These are phyloP conservation scores for Psammodynastes pulverulentus DNA, from an alignment of 2,113 vertebrate genomes.

Conservation along the genomic window DNA sequence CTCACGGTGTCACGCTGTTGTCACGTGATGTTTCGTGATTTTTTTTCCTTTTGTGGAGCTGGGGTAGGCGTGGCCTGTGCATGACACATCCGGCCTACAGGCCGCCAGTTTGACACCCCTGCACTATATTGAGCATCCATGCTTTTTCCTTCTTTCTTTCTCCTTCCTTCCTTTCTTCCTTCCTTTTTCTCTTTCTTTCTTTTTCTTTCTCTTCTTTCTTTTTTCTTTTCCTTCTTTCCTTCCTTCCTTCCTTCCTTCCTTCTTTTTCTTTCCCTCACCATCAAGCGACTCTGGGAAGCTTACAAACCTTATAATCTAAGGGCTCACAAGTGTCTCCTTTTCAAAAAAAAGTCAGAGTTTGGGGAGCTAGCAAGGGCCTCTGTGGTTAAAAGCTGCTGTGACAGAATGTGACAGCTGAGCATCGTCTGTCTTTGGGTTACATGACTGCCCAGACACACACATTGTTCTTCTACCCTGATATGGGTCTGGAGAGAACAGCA, in stretches of 20 bases:
- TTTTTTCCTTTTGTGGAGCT: too few relatives aligned
- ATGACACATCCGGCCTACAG: too few relatives aligned
- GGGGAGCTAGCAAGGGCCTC: not conserved
- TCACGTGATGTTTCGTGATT: too few relatives aligned
- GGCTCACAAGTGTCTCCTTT: not conserved
- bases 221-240: too few relatives aligned
- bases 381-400: not conserved
- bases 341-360: not conserved
- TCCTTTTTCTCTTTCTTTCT: accelerated
- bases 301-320: not conserved
- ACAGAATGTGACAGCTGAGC: not conserved
- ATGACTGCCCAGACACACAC: not conserved
- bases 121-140: not conserved
- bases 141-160: accelerated
- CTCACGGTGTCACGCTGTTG: too few relatives aligned
- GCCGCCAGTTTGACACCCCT: too few relatives aligned
- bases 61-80: too few relatives aligned
- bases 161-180: too few relatives aligned
- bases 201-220: too few relatives aligned
- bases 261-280: too few relatives aligned
- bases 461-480: not conserved
- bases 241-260: too few relatives aligned
- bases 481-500: not conserved
- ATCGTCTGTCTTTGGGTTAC: not conserved
- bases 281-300: too few relatives aligned